phyloP scores from a whole-genome alignment of 2,888 invertebrate genomes.

The Agonopterix arenella region DNA sequence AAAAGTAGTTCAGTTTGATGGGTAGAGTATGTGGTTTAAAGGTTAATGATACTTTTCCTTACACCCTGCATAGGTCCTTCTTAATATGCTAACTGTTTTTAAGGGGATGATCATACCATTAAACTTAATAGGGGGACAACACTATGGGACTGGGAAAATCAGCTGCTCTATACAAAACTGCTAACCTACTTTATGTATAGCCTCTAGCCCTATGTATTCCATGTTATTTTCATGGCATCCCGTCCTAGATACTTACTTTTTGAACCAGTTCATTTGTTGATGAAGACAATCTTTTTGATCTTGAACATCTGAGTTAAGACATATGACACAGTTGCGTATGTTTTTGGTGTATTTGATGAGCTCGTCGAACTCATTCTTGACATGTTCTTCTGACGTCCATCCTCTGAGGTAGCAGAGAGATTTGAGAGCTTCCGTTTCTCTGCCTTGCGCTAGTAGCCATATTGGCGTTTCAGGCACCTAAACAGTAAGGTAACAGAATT shows the following conservation, averaged over 20 bases:
- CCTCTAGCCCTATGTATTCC: too few relatives aligned
- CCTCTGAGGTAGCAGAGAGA: conserved; percentile 74
- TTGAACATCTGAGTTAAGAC: conserved; percentile 35
- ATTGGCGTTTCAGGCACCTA: conserved; percentile 77
- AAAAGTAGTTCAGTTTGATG: too few relatives aligned
- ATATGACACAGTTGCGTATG: conserved; percentile 49
- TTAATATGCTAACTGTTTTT: too few relatives aligned
- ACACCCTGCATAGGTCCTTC: too few relatives aligned
- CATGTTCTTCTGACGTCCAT: conserved; percentile 65
- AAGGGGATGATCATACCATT: too few relatives aligned
- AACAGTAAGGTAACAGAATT: not conserved
- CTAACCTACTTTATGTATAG: too few relatives aligned
- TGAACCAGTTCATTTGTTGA: conserved; percentile 41
- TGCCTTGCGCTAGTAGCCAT: conserved; percentile 70
- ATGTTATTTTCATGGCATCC: too few relatives aligned
- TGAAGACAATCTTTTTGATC: conserved; percentile 43
- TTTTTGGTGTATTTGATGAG: conserved; percentile 54
- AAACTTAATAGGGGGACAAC: too few relatives aligned
- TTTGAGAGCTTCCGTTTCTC: conserved; percentile 66
- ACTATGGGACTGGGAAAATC: too few relatives aligned
- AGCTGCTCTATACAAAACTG: too few relatives aligned
- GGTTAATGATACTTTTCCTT: too few relatives aligned
- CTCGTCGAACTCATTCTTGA: conserved; percentile 61
- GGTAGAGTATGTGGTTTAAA: too few relatives aligned
- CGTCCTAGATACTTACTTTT: conserved; percentile 35